Percentiles rank a stretch among this genome's conserved stretches.
These are phyloP conservation scores for Zophobas morio DNA, from an alignment of 1,140 invertebrate genomes.

Conservation along the genomic window DNA sequence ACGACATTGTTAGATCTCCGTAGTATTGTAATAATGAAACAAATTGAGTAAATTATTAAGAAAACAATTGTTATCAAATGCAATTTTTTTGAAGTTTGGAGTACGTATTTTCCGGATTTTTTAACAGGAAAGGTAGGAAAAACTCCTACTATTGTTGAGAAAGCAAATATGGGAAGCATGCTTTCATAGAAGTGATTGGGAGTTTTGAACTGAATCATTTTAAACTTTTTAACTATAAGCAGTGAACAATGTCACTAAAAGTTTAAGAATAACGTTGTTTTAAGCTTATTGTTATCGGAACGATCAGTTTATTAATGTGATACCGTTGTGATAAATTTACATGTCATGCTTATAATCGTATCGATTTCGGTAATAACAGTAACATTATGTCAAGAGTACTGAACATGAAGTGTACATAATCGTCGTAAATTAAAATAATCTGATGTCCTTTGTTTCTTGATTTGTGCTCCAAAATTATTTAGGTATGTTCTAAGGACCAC, in stretches of 20 bases:
- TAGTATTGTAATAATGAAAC: slow-evolving; percentile 40
- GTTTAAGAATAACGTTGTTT: too few relatives aligned
- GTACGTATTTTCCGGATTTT: not conserved
- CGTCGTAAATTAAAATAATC: too few relatives aligned
- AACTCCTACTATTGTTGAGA: slow-evolving; percentile 40
- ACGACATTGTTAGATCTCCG: slow-evolving; percentile 16
- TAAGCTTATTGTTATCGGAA: not conserved
- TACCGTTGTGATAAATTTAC: too few relatives aligned
- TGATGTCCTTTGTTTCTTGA: too few relatives aligned
- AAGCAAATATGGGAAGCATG: slow-evolving; percentile 19
- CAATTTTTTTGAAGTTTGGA: slow-evolving; percentile 37
- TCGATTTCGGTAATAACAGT: too few relatives aligned
- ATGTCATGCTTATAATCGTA: too few relatives aligned
- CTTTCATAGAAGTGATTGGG: slow-evolving; percentile 25
- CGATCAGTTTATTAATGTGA: too few relatives aligned
- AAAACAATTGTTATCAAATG: slow-evolving; percentile 45
- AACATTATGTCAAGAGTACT: too few relatives aligned
- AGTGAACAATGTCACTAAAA: not conserved
- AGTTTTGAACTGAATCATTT: not conserved
- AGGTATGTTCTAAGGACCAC: too few relatives aligned
- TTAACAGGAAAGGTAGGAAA: slow-evolving; percentile 33
- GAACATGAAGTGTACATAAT: too few relatives aligned
- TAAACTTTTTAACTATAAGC: not conserved
- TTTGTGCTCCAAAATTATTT: too few relatives aligned
- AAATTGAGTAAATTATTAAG: slow-evolving; percentile 14